These are phyloP conservation scores for Regulus satrapa DNA, from an alignment of 2,113 vertebrate species.

Conservation along the genomic window DNA sequence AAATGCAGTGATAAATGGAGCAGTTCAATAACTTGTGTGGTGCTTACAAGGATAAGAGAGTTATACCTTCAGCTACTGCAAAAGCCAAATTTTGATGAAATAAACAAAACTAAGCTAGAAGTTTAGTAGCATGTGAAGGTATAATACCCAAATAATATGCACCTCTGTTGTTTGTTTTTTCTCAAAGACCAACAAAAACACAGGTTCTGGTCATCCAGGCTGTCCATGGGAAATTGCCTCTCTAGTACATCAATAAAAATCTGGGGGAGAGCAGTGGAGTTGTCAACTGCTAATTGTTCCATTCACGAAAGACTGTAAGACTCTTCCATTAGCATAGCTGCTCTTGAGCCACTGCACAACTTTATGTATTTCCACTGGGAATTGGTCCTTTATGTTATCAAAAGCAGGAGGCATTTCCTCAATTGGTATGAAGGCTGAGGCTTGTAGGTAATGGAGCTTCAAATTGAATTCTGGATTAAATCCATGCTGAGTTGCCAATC, in stretches of 20 bases:
- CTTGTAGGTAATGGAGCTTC: conserved; percentile 72
- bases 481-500: conserved; percentile 39
- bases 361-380: conserved; percentile 23
- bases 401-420: conserved; percentile 66
- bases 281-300: conserved; percentile 6
- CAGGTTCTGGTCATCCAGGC: conserved; percentile 29
- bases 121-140: conserved; percentile 30
- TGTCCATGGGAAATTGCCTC: background rate
- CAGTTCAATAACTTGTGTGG: background rate
- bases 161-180: background rate
- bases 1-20: background rate
- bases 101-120: conserved; percentile 46
- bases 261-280: background rate
- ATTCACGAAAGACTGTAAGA: background rate
- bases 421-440: conserved; percentile 56
- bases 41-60: background rate
- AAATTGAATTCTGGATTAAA: conserved; percentile 74
- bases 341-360: conserved; percentile 40
- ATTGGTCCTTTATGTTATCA: conserved; percentile 55
- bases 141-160: conserved; percentile 37
- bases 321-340: background rate
- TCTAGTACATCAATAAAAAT: conserved; percentile 25
- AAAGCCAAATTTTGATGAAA: background rate
- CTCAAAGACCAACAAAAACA: conserved; percentile 15
- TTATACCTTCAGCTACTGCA: background rate